These are phyloP conservation scores for Cirrhinus molitorella DNA, from an alignment of 2,797 vertebrate genomes.

Conservation along the genomic window DNA sequence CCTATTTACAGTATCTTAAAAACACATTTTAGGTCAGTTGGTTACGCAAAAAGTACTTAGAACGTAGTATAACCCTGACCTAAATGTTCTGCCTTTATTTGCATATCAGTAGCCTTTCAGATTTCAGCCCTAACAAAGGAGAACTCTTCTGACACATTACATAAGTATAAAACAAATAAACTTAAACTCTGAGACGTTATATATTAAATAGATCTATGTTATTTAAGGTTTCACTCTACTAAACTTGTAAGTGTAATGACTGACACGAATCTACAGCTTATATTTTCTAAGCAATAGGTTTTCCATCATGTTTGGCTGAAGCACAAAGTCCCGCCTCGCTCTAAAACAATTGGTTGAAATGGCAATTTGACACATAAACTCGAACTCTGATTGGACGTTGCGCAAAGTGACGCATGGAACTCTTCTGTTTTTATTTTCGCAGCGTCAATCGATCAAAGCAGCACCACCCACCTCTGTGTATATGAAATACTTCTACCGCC, in stretches of 20 bases:
- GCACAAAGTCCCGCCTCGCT: slow-evolving; percentile 64
- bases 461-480: slow-evolving; percentile 76
- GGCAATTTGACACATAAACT: slow-evolving; percentile 40
- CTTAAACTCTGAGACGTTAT: not conserved
- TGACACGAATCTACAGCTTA: slow-evolving; percentile 12
- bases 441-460: slow-evolving; percentile 37
- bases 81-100: slow-evolving; percentile 5
- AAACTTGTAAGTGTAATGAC: not conserved
- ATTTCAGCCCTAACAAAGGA: slow-evolving; percentile 25
- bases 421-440: slow-evolving; percentile 9
- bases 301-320: slow-evolving; percentile 67
- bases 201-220: not conserved
- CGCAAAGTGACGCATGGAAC: not conserved
- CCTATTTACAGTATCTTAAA: not conserved
- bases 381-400: slow-evolving; percentile 45
- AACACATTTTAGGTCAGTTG: not conserved
- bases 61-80: not conserved
- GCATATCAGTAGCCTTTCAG: slow-evolving; percentile 13
- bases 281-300: slow-evolving; percentile 22
- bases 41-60: not conserved
- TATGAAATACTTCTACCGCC: slow-evolving; percentile 71
- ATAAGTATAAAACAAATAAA: not conserved
- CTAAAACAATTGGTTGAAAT: slow-evolving; percentile 57
- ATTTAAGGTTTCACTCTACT: not conserved
- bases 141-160: not conserved